Evolutionary conservation across 2,888 invertebrate genomes (phyloP), one percentile per base, ranked within the genome.

Genomic region (Pyrgus malvae): DNA sequence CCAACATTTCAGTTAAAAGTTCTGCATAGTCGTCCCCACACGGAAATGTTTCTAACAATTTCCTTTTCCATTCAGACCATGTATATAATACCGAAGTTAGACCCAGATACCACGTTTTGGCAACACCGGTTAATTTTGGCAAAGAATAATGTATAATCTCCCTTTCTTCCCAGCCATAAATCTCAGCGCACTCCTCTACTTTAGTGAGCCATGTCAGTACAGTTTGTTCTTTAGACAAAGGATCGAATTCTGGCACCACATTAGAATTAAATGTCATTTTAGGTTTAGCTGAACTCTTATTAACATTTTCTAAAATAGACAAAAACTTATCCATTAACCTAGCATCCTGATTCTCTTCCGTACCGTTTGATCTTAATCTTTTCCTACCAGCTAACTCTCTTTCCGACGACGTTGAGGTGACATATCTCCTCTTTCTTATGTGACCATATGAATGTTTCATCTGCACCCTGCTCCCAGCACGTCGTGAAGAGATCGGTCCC

Each of bases 221-320:
- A 7, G 55, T 56, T 29, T 60, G 58, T 14, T 58, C 58, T 19
- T 50, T 54, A 2, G 41, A 23, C 29, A 54, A 44, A 1, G 60
- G 58, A 16, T 58, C 60, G 31, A 60, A 56, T 16, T 60, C 60
- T 6, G 58, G 60, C 4, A 58, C 25, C 3, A 58, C 45, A 41
- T 58, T 58, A 6, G 44, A 40, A 35, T 50, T 57, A 5, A 45
- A 57, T 8, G 57, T 16, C 11, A 57, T 19, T 27, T 54, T 57
- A 3, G 44, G 45, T 25, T 54, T 57, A 29, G 44, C 40, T 49
- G 45, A 27, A 31, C 40, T 21, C 14, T 31, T n/a, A n/a, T 37
- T 57, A 7, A 54, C 27, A 6, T 48, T 21, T 11, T 55, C 21
- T 3, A 55, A 27, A 4, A 55, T 44, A 19, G 23, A 21, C 9